Evolutionary conservation across 1,140 invertebrate species (phyloP).

Genomic region (Micrasema minimum): DNA sequence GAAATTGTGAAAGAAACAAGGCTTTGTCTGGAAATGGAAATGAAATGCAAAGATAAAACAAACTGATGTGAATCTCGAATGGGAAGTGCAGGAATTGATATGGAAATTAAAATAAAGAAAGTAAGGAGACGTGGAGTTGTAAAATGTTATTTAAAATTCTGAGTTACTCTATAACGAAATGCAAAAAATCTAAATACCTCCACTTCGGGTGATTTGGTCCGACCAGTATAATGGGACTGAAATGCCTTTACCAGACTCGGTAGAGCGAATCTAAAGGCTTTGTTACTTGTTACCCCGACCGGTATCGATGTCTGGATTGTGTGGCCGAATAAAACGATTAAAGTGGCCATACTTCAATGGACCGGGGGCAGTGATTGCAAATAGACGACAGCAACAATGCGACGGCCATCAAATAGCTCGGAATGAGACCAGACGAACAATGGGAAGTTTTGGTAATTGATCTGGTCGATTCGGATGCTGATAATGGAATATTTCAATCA

Average conservation of each 20-base stretch:
- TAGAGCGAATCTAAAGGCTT: neutral
- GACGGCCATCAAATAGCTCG: neutral
- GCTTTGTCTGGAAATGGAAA: too few species aligned
- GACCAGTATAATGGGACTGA: neutral
- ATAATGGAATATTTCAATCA: too few species aligned
- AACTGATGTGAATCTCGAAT: too few species aligned
- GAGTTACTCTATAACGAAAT: too few species aligned
- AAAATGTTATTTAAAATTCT: too few species aligned
- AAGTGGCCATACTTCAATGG: slow-evolving; percentile 1
- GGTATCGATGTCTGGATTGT: slow-evolving; percentile 11
- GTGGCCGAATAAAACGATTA: slow-evolving; percentile 11
- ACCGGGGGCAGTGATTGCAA: slow-evolving; percentile 8
- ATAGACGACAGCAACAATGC: slow-evolving; percentile 8
- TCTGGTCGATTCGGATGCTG: neutral
- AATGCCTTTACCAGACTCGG: neutral
- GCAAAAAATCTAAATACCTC: too few species aligned
- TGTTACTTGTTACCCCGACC: neutral
- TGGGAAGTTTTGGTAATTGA: neutral
- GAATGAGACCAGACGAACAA: neutral
- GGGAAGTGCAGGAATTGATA: too few species aligned
- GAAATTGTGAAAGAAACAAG: neutral
- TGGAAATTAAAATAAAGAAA: too few species aligned
- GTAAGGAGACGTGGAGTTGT: too few species aligned
- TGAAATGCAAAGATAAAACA: too few species aligned
- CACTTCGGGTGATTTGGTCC: too few species aligned